These are phyloP conservation scores for Gracilinanus agilis DNA, from an alignment of 2,113 vertebrate species.

Conservation along the genomic window DNA sequence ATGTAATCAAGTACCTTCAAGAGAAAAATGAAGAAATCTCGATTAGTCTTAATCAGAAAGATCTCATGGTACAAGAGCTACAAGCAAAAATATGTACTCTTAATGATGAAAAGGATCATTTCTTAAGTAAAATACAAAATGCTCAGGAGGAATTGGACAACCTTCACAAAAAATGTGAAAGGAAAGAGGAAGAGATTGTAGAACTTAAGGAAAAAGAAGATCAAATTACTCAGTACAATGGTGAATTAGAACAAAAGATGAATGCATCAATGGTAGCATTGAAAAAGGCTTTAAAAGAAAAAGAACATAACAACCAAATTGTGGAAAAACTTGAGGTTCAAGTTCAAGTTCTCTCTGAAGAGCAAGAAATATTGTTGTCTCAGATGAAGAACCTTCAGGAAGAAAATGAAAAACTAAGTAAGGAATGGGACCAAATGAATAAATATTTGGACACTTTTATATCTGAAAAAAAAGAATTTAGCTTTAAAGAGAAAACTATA, in stretches of 20 bases:
- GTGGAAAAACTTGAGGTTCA: slow-evolving; percentile 81
- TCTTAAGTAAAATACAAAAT: slow-evolving; percentile 80
- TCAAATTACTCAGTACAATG: slow-evolving; percentile 79
- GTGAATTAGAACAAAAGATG: slow-evolving; percentile 83
- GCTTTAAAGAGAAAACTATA: slow-evolving; percentile 76
- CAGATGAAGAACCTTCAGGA: slow-evolving; percentile 79
- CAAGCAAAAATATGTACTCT: slow-evolving; percentile 82
- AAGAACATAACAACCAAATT: slow-evolving; percentile 72
- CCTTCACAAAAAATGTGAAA: slow-evolving; percentile 79
- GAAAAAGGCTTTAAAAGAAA: slow-evolving; percentile 78
- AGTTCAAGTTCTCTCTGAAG: slow-evolving; percentile 79
- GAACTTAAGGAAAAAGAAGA: slow-evolving; percentile 82
- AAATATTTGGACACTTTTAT: slow-evolving; percentile 76
- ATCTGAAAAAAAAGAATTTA: slow-evolving; percentile 73
- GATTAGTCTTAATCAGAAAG: slow-evolving; percentile 84
- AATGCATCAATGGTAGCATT: slow-evolving; percentile 83
- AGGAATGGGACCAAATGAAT: slow-evolving; percentile 78
- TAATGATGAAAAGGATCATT: slow-evolving; percentile 82
- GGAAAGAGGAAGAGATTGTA: slow-evolving; percentile 72
- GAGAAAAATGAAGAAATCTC: slow-evolving; percentile 84
- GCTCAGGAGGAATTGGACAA: slow-evolving; percentile 81
- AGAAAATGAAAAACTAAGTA: slow-evolving; percentile 82
- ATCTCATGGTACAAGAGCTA: slow-evolving; percentile 84
- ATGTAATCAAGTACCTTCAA: slow-evolving; percentile 82
- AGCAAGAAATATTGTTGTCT: slow-evolving; percentile 82